phyloP scores from a whole-genome alignment of 2,113 vertebrate genomes.

The Hippocampus barbouri region DNA sequence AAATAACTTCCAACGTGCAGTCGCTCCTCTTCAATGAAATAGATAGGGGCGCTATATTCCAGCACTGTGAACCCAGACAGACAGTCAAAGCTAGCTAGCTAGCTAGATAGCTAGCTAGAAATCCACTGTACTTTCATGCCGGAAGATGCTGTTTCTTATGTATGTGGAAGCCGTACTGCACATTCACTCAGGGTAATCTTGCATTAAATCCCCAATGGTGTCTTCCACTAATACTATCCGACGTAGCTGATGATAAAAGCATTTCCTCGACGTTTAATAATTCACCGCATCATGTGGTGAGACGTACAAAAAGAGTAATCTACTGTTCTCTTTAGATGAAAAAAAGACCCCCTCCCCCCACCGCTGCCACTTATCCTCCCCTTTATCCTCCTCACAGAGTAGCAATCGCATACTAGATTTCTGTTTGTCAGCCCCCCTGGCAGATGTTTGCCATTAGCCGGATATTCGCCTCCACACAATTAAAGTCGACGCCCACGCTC shows the following conservation, averaged over 20 bases:
- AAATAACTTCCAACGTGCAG: too few species aligned
- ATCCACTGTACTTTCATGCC: background rate
- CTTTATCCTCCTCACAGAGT: conserved; percentile 30
- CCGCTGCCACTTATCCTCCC: background rate
- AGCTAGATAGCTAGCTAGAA: too few species aligned
- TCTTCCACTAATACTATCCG: background rate
- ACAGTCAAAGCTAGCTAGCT: too few species aligned
- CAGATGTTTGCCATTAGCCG: conserved; percentile 65
- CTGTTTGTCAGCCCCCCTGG: conserved; percentile 48
- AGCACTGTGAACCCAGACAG: too few species aligned
- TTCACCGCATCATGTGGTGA: conserved; percentile 11
- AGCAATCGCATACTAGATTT: conserved; percentile 40
- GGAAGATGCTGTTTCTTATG: background rate
- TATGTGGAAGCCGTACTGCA: too few species aligned
- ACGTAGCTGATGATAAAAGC: background rate
- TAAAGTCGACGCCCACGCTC: conserved; percentile 51
- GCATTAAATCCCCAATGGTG: background rate
- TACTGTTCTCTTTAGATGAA: conserved; percentile 19
- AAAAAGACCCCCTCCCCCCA: background rate
- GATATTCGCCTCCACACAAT: conserved; percentile 65
- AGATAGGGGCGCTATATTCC: too few species aligned
- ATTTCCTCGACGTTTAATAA: background rate
- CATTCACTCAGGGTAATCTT: background rate
- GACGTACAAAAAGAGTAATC: conserved; percentile 2
- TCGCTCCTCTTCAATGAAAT: too few species aligned